Base-by-base conservation (phyloP, 2,797 vertebrate genomes). In the Delichon dasypus region DNA sequence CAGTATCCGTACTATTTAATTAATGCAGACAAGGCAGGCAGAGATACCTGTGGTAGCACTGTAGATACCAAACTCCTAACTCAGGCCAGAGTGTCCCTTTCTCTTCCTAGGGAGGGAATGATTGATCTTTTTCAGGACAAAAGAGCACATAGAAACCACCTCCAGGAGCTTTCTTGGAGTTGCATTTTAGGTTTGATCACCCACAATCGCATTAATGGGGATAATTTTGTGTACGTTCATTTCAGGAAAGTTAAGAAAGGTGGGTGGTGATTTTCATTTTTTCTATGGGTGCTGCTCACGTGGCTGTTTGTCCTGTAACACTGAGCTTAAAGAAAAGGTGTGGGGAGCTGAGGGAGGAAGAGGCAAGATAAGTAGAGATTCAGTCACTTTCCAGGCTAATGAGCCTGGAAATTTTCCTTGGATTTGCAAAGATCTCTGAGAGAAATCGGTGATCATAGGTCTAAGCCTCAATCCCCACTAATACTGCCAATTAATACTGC, bases 201-300 rank as follows among this genome's bases (percentile, higher is more conserved):
- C 51, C 14, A 12, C 0, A 0, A 1, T 72, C 30, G 5, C 10
- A 4, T 9, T 40, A 64, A 16, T 36, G 53, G 42, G 34, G 73
- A 21, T 58, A 51, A 58, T 58, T 85, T 60, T 76, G 29, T 87
- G n/a, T 29, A 58, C 12, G 17, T 58, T 65, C 83, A 75, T 51
- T 64, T 45, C 12, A 36, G 51, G 76, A n/a, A 77, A 34, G 36
- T 96, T 75, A 58, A 47, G 79, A 86, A 78, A 38, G 66, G 45
- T 66, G 92, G 58, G 77, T 91, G 61, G 67, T 93, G 91, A 67
- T 93, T 96, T 95, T 61, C 18, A 34, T 23, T 80, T 95, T 91
- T n/a, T 60, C 16, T 57, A 0, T 88, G 85, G 83, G 81, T 95
- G 81, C 87, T 87, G 70, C 79, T 93, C 57, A 68, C 30, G 30